Evolutionary conservation across 1,140 invertebrate genomes (phyloP).

Genomic region (Drosophila jambulina): DNA sequence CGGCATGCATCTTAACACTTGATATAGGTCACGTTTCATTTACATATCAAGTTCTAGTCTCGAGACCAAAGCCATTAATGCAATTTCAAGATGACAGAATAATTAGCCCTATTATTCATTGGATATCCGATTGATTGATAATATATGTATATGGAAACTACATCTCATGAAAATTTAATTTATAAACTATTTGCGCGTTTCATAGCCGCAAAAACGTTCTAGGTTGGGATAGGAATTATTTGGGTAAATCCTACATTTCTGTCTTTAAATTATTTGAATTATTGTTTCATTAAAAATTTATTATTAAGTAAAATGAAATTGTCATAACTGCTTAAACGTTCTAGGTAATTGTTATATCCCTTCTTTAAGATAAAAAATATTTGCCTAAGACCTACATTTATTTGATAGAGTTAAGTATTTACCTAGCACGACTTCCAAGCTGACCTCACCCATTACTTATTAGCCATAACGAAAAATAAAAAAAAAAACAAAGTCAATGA

Average conservation of each 20-base stretch:
- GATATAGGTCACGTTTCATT: constrained; percentile 6
- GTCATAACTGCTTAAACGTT: not conserved
- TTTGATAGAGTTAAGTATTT: too few relatives aligned
- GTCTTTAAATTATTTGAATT: too few relatives aligned
- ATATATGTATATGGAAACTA: not conserved
- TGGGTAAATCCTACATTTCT: not conserved
- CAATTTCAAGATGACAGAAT: not conserved
- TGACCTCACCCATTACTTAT: not conserved
- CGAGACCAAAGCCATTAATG: not conserved
- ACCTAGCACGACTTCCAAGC: too few relatives aligned
- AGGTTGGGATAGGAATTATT: not conserved
- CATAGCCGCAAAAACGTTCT: too few relatives aligned
- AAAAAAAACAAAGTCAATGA: not conserved
- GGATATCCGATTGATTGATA: not conserved
- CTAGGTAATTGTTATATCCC: not conserved
- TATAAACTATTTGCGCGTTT: not conserved
- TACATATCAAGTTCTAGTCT: not conserved
- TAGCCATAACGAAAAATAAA: not conserved
- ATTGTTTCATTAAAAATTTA: too few relatives aligned
- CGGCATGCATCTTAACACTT: not conserved
- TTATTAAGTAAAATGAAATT: too few relatives aligned
- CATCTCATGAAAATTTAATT: not conserved
- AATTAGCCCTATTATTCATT: not conserved
- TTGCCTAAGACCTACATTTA: not conserved
- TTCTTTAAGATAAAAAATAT: not conserved